Evolutionary conservation across 2,888 invertebrate species (phyloP).

Genomic region (Spodoptera littoralis): DNA sequence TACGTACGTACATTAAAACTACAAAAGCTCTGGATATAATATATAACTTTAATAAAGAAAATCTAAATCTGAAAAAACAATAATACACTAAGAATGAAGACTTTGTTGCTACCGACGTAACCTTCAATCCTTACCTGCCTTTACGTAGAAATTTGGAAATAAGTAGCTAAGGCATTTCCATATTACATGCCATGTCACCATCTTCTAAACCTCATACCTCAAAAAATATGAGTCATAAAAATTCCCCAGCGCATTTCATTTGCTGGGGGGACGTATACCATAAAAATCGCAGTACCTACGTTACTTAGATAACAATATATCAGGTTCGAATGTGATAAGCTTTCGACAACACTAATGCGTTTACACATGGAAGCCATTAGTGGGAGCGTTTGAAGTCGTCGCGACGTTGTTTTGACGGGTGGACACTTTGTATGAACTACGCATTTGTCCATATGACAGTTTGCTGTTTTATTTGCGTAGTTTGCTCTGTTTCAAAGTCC

Average conservation of each 20-base stretch:
- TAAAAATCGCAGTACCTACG: constrained; percentile 45
- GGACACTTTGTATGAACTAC: constrained; percentile 6
- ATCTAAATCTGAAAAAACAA: too few species aligned
- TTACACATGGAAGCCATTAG: constrained; percentile 67
- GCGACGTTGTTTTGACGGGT: constrained; percentile 26
- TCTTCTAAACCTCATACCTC: constrained; percentile 22
- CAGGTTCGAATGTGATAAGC: constrained; percentile 58
- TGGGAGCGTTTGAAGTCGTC: constrained; percentile 39
- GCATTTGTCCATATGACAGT: too few species aligned
- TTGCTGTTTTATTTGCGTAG: constrained; percentile 13
- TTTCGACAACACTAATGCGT: constrained; percentile 69
- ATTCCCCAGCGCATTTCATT: constrained; percentile 44
- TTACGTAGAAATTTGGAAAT: background rate
- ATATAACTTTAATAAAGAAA: too few species aligned
- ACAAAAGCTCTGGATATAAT: too few species aligned
- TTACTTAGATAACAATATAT: constrained; percentile 55
- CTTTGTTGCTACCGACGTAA: background rate
- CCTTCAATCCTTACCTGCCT: too few species aligned
- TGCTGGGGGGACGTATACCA: constrained; percentile 13
- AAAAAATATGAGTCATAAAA: constrained; percentile 49
- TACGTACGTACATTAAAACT: too few species aligned
- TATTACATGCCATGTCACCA: constrained; percentile 39
- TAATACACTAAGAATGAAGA: background rate
- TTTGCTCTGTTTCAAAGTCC: too few species aligned
- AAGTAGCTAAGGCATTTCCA: constrained; percentile 22